Evolutionary conservation across 2,888 invertebrate species (phyloP).

Genomic region (Ectobius pallidus): DNA sequence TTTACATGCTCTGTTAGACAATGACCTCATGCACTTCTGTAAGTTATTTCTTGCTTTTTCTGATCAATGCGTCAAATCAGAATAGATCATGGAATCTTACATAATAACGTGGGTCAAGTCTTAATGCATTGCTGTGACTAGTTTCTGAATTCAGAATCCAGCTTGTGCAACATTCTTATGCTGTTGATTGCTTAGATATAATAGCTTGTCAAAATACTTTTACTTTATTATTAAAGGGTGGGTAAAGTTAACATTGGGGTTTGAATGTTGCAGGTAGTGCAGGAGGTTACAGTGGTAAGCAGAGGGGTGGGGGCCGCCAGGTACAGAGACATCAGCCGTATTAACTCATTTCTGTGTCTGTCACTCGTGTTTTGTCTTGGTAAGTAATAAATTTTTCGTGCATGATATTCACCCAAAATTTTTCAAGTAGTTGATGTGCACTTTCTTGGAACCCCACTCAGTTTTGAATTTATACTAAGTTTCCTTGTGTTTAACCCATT

Average conservation of each 20-base stretch:
- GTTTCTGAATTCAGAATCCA: too few species aligned
- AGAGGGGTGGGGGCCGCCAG: constrained; percentile 74
- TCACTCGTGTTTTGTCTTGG: constrained; percentile 45
- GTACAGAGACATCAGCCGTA: constrained; percentile 87
- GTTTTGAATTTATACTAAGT: constrained; percentile 40
- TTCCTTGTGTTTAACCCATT: constrained; percentile 2
- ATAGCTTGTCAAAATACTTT: too few species aligned
- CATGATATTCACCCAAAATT: constrained; percentile 8
- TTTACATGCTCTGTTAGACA: too few species aligned
- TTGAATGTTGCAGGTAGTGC: constrained; percentile 46
- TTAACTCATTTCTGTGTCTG: constrained; percentile 56
- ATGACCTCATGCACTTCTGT: too few species aligned
- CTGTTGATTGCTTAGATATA: too few species aligned
- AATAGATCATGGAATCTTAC: too few species aligned
- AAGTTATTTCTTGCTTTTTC: too few species aligned
- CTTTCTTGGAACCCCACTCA: constrained; percentile 1
- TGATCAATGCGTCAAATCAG: too few species aligned
- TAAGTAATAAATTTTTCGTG: constrained; percentile 42
- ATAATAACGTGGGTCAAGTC: too few species aligned
- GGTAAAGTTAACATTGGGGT: constrained; percentile 45
- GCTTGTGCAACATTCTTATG: too few species aligned
- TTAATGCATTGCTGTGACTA: too few species aligned
- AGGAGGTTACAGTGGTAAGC: constrained; percentile 72
- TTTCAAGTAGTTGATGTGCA: neutral
- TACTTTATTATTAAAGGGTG: neutral